Evolutionary conservation across 2,797 vertebrate genomes (phyloP), one percentile per base, ranked within the genome.

Genomic region (Helicolenus hilgendorfi): DNA sequence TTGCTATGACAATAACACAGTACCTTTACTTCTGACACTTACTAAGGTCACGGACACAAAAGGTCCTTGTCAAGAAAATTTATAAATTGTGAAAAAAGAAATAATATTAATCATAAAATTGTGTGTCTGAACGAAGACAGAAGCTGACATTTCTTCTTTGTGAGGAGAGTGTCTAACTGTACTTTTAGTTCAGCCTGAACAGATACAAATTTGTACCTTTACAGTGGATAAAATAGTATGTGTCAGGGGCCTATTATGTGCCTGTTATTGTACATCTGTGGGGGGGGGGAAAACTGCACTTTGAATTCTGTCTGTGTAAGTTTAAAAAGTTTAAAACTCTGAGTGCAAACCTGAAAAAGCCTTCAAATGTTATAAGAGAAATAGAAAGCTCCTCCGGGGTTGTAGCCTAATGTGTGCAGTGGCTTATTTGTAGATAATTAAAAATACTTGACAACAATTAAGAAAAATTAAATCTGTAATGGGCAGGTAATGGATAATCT

Each of bases 401-500:
- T 79, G 64, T 41, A 67, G 64, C 70, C 68, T 87, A 78, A 88
- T 90, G 86, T 83, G 68, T 65, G 74, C 64, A 79, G 69, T 84
- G 69, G 85, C 78, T 93, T 91, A 88, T 94, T 91, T 89, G 77
- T 77, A 79, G 60, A 80, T 93, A 94, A 95, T 94, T 90, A 90
- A 94, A 94, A 74, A 91, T 87, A 91, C 81, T 87, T 93, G 79
- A 85, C 72, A 88, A 92, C 89, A 93, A 96, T 95, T 95, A 93
- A 81, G 73, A 86, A 86, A 69, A 94, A 94, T 96, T 95, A 94
- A 86, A 91, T 84, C 33, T 64, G 56, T 94, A 96, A 96, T 94
- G 85, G 81, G 88, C 77, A 91, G 86, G 86, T 94, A 94, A 95
- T 95, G 83, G 86, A 92, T 96, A 94, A 96, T 93, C 72, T 89